Percentiles rank a stretch among this genome's conserved stretches.
phyloP scores from a whole-genome alignment of 2,113 vertebrate species.

The Caretta caretta region DNA sequence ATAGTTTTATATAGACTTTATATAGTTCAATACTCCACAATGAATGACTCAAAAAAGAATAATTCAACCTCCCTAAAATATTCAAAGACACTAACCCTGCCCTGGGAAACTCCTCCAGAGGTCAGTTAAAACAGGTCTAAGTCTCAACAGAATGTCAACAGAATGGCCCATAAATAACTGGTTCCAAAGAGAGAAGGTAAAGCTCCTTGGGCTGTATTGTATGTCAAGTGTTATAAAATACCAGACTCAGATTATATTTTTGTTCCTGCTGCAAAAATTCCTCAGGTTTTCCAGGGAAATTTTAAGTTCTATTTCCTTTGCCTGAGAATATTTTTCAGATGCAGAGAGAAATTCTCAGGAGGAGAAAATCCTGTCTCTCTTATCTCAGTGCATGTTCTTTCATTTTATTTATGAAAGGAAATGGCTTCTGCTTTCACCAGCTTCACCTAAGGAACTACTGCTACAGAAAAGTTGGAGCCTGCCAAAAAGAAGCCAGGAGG shows the following conservation, averaged over 20 bases:
- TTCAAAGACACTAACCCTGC: background rate
- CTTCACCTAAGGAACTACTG: slow-evolving; percentile 24
- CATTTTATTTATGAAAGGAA: slow-evolving; percentile 31
- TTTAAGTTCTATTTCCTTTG: background rate
- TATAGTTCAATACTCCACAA: slow-evolving; percentile 37
- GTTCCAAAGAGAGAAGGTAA: background rate
- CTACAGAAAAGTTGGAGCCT: background rate
- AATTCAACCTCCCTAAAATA: background rate
- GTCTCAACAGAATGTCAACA: background rate
- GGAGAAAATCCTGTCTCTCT: background rate
- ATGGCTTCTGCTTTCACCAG: background rate
- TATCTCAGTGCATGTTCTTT: background rate
- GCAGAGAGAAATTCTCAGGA: background rate
- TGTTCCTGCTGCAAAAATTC: background rate
- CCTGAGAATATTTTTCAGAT: background rate
- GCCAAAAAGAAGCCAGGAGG: slow-evolving; percentile 10
- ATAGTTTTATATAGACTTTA: slow-evolving; percentile 24
- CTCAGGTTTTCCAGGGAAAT: slow-evolving; percentile 4
- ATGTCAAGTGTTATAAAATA: background rate
- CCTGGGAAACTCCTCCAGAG: background rate
- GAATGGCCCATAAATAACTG: background rate
- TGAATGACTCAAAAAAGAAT: slow-evolving; percentile 52
- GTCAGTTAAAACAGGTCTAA: background rate
- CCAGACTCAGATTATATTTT: background rate
- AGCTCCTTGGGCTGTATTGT: background rate